Base-by-base conservation (phyloP, 1,140 invertebrate species). In the Babylonia areolata region DNA sequence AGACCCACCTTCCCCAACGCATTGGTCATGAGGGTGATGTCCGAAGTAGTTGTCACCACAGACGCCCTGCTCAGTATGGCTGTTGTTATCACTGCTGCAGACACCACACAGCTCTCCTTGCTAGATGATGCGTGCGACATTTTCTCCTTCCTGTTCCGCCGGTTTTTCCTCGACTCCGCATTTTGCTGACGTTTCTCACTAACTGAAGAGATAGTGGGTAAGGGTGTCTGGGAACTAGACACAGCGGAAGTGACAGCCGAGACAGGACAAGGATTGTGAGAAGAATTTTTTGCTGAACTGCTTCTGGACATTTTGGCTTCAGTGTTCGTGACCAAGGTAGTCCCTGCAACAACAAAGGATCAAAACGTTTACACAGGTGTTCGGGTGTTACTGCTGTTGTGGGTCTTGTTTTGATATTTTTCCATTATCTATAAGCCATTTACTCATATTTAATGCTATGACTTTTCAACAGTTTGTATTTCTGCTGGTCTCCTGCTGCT, bases 301-400 rank as follows among this genome's bases (percentile, higher is more conserved):
- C 39, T 75, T 42, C 84, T 85, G 46, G 42, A 46, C 33, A 31
- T 58, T 37, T 85, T 79, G 23, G 90, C 86, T 82, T 92, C 90
- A 58, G 87, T 89, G 35, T 89, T 87, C n/a, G 88, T 90, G 46
- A 89, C 88, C 83, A 91, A 78, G 15, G 88, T 89, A 37, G 90
- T 89, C 39, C 91, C 91, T 92, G 86, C 17, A 88, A 87, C 58
- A 83, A 23, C 69, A 75, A 31, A 51, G 12, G 77, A 58, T 35
- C 0, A n/a, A 39, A 35, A 31, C 1, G 37, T 1, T 78, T 35
- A 23, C 23, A 78, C 75, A 78, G 11, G 11, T 73, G 6, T 6
- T 6, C 6, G n/a, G 28, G 71, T 73, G 71, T 73, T 6, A n/a
- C 71, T 73, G 28, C 71, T n/a, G 6, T 11, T n/a, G 35, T 73